Evolutionary conservation across 2,113 vertebrate genomes (phyloP), one percentile per base, ranked within the genome.

Genomic region (Monopterus albus): DNA sequence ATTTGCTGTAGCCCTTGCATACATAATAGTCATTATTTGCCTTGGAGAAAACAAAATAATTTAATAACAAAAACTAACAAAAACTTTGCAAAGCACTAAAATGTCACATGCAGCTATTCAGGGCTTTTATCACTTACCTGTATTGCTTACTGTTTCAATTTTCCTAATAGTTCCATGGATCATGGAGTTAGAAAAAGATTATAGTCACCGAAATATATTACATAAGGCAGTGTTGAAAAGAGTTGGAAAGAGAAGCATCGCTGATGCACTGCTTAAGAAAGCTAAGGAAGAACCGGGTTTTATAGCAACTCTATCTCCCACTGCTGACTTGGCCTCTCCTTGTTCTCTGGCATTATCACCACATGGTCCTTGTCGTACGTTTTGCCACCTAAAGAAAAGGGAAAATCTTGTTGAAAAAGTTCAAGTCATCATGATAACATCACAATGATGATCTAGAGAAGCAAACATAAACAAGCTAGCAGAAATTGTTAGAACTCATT

Each of bases 301-400:
- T 15, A 68, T 1, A 78, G 53, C 61, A 98, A 86, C 35, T 94
- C 83, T 2, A 98, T 25, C 20, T 95, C 91, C 98, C 98, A 99
- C 56, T 91, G 69, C 71, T 97, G 96, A 0, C 94, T 93, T 0
- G 81, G 69, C n/a, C 93, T 89, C 42, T 95, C 93, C 1, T 96
- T 93, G 0, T 78, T 74, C 39, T 47, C 31, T 0, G 92, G 92
- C 93, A 94, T 95, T 0, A 99, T 83, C 12, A 99, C 90, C 52
- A 93, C 93, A 0, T 96, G 95, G 53, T 99, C 95, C 76, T 86
- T 92, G 87, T 99, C 98, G 0, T 97, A 99, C 0, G 89, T 79
- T 73, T 88, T 93, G 2, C 97, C 96, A 0, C 98, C 98, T 99
- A 82, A 0, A 23, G 25, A 51, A 0, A 1, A 25, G 4, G 13